Evolutionary conservation across 2,888 invertebrate genomes (phyloP), one percentile per base, ranked within the genome.

Genomic region (Nomada ruficornis): DNA sequence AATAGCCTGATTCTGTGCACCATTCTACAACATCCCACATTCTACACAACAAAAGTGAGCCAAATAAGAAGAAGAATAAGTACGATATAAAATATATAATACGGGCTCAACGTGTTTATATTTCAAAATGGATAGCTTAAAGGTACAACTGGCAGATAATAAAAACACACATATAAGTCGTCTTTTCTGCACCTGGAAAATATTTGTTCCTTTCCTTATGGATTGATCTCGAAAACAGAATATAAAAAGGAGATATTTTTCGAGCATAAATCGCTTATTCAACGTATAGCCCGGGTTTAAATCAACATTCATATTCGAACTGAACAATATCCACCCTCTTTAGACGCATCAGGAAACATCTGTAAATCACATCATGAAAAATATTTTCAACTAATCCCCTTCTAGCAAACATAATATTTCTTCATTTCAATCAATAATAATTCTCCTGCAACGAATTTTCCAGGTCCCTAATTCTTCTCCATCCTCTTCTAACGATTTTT

Each of bases 121-220:
- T 50, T 50, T 26, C n/a, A 23, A 55, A 55, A 20, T 23, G 55
- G 23, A 29, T 59, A 29, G 15, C 3, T 11, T 59, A 7, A 18
- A 15, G 11, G 26, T 29, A 26, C 5, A 26, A 15, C 10, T 29
- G 13, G 29, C 15, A 2, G n/a, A 54, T 54, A 15, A 26, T 7
- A 59, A 59, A 59, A 36, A 18, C 36, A n/a, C n/a, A n/a, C 5
- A 7, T 4, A 2, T n/a, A 3, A 29, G 29, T 18, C 18, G 7
- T 18, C 18, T 3, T 9, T 60, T 7, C 36, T 18, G 9, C 36
- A 18, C 10, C n/a, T 60, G 59, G 2, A 60, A 60, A 60, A 57
- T 60, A 60, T 60, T 60, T 60, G 36, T 60, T 60, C 29, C 59
- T 60, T 60, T 60, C 18, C n/a, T 15, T 11, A 4, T 15, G 18